These are phyloP conservation scores for Gadopsis bispinosus DNA, from an alignment of 2,797 vertebrate species.

Conservation along the genomic window DNA sequence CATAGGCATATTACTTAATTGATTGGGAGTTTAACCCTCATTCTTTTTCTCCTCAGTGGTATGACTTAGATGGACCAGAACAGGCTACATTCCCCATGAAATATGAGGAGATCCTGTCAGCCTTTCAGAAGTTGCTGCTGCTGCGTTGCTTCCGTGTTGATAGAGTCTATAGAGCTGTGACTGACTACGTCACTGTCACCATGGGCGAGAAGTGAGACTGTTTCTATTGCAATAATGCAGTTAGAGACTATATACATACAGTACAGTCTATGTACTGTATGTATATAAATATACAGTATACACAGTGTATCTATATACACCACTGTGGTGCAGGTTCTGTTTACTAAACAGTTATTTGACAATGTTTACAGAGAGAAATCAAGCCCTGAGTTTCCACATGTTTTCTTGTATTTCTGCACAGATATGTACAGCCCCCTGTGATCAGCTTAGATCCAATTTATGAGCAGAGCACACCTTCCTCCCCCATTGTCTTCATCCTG, in stretches of 20 bases:
- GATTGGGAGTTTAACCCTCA: conserved; percentile 10
- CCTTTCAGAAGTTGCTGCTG: conserved; percentile 93
- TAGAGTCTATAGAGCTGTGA: conserved; percentile 92
- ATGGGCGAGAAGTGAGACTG: conserved; percentile 93
- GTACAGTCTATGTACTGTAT: neutral
- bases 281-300: neutral
- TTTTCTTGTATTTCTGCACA: conserved; percentile 69
- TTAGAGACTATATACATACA: neutral
- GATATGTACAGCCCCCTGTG: conserved; percentile 96
- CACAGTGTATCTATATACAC: too few species aligned
- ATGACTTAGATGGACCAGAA: conserved; percentile 90
- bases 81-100: conserved; percentile 87
- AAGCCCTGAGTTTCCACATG: neutral
- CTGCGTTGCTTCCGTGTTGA: conserved; percentile 96
- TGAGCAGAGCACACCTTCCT: conserved; percentile 92
- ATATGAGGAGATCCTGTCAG: conserved; percentile 84
- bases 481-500: conserved; percentile 95
- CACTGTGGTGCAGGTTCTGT: neutral
- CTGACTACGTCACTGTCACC: conserved; percentile 89
- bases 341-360: neutral
- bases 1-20: neutral
- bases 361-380: neutral
- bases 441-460: conserved; percentile 93
- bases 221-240: neutral
- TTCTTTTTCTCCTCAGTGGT: conserved; percentile 87